These are phyloP conservation scores for Ahaetulla prasina DNA, from an alignment of 2,113 vertebrate genomes.

Conservation along the genomic window DNA sequence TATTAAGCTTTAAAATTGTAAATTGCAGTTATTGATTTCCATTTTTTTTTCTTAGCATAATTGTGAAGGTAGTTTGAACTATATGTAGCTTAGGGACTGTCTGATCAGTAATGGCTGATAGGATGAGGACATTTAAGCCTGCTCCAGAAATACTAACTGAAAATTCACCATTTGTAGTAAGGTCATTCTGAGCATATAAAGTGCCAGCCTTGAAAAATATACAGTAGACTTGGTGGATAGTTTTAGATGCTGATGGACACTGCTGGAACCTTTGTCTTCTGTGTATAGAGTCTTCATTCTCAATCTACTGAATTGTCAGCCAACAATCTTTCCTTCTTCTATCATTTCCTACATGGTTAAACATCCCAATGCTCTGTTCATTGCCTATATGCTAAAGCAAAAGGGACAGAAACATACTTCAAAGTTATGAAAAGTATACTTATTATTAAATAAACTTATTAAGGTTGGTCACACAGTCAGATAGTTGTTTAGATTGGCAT, in stretches of 20 bases:
- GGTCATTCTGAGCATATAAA: background rate
- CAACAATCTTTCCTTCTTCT: background rate
- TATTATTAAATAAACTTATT: background rate
- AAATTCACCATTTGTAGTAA: no score
- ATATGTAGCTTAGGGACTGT: background rate
- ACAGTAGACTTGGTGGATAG: background rate
- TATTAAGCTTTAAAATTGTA: background rate
- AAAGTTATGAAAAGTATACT: background rate
- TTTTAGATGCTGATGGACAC: background rate
- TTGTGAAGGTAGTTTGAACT: background rate
- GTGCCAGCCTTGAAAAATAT: background rate
- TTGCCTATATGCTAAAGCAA: background rate
- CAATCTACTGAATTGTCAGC: background rate
- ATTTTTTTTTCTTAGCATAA: background rate
- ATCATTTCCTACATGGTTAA: background rate
- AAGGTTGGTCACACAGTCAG: background rate
- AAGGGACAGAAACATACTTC: background rate
- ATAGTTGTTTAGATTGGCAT: background rate
- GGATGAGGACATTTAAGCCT: background rate
- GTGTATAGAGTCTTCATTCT: background rate
- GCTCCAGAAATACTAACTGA: background rate
- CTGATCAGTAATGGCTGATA: background rate
- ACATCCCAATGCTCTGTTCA: background rate
- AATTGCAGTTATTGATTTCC: background rate
- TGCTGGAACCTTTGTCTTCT: background rate